Conservation (phyloP, 2,888 invertebrate species). For the Lycophotia porphyrea region DNA sequence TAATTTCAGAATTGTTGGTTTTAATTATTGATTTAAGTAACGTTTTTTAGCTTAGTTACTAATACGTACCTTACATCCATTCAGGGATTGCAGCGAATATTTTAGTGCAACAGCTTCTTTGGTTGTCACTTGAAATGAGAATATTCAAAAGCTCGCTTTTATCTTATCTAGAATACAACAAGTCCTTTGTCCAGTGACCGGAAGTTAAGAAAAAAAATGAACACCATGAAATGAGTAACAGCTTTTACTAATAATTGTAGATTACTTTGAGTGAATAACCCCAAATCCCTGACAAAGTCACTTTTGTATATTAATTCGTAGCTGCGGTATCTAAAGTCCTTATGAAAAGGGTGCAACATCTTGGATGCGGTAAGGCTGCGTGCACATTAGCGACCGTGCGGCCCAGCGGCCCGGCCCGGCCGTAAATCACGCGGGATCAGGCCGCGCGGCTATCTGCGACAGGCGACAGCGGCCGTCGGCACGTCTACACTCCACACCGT, state of each 20-base stretch:
- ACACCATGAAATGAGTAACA: background rate
- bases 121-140: background rate
- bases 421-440: slow-evolving; percentile 85
- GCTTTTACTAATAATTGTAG: slow-evolving; percentile 7
- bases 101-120: background rate
- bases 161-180: background rate
- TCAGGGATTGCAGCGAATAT: background rate
- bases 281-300: slow-evolving; percentile 35
- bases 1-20: slow-evolving; percentile 18
- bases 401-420: slow-evolving; percentile 45
- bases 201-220: background rate
- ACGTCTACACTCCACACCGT: slow-evolving; percentile 31
- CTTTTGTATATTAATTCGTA: slow-evolving; percentile 59
- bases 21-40: background rate
- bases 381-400: slow-evolving; percentile 74
- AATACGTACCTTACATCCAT: background rate
- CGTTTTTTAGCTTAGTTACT: background rate
- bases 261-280: slow-evolving; percentile 22
- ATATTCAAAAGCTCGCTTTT: background rate
- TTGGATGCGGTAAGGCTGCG: slow-evolving; percentile 71
- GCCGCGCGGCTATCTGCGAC: slow-evolving; percentile 79
- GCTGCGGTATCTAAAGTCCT: slow-evolving; percentile 61
- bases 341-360: slow-evolving; percentile 67
- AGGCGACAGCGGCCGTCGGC: slow-evolving; percentile 56
- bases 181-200: background rate